Percentiles rank a stretch among this genome's conserved stretches.
phyloP scores from a whole-genome alignment of 2,888 invertebrate species.

The Acholoe squamosa region DNA sequence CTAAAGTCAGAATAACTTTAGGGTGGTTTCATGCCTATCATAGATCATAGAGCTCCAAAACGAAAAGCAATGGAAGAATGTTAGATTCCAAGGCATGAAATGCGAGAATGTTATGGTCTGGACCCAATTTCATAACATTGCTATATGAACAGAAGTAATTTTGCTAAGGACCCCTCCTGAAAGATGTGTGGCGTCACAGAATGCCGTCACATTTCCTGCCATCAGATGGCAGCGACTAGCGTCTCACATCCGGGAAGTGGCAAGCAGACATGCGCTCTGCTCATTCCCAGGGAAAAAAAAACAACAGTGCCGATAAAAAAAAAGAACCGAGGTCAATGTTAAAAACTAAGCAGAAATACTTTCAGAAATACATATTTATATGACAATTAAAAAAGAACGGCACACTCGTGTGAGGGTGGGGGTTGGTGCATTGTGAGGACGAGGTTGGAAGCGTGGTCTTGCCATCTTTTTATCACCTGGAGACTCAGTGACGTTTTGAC shows the following conservation, averaged over 20 bases:
- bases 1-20: too few species aligned
- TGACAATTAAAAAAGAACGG: conserved; percentile 27
- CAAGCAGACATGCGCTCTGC: conserved; percentile 49
- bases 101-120: too few species aligned
- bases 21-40: too few species aligned
- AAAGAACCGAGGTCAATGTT: neutral
- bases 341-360: conserved; percentile 19
- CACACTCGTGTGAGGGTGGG: conserved; percentile 57
- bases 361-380: conserved; percentile 21
- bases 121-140: too few species aligned
- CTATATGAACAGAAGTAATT: neutral
- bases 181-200: neutral
- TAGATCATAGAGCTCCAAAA: too few species aligned
- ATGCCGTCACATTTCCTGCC: neutral
- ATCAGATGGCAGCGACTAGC: neutral
- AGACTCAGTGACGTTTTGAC: conserved; percentile 60
- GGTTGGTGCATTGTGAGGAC: conserved; percentile 59
- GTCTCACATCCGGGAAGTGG: conserved; percentile 39
- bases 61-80: too few species aligned
- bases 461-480: conserved; percentile 59
- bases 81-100: too few species aligned
- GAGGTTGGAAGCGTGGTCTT: conserved; percentile 51
- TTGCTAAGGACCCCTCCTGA: neutral
- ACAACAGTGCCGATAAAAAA: neutral
- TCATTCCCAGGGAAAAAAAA: conserved; percentile 12